Evolutionary conservation across 2,797 vertebrate genomes (phyloP).

Genomic region (Labeo calbasu): DNA sequence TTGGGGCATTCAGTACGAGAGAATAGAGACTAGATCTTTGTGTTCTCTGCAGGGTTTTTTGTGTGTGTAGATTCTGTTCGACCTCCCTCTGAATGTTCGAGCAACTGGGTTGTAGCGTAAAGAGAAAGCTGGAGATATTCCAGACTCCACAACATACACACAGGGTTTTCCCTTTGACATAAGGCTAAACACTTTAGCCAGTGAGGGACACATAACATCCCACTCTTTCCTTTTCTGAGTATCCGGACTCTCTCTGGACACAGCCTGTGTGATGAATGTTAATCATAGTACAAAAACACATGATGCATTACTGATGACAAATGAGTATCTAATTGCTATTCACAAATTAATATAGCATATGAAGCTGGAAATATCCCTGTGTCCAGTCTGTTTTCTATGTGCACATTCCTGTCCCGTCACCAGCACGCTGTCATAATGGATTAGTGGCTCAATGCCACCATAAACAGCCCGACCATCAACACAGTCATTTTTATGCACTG

Average conservation of each 20-base stretch:
- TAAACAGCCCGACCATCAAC: slow-evolving; percentile 32
- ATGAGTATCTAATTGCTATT: not conserved
- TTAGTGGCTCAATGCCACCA: slow-evolving; percentile 30
- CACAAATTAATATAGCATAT: slow-evolving; percentile 6
- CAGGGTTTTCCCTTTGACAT: slow-evolving; percentile 20
- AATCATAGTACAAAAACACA: not conserved
- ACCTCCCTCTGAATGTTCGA: slow-evolving; percentile 18
- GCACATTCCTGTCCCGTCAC: slow-evolving; percentile 20
- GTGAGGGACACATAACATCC: slow-evolving; percentile 3
- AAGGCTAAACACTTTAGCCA: slow-evolving; percentile 27
- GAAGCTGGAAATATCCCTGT: slow-evolving; percentile 26
- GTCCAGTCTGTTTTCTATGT: slow-evolving; percentile 1
- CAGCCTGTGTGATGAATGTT: slow-evolving; percentile 12
- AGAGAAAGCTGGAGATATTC: slow-evolving; percentile 52
- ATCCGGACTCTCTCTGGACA: not conserved
- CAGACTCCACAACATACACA: slow-evolving; percentile 41
- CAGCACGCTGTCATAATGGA: slow-evolving; percentile 27
- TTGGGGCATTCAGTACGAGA: slow-evolving; percentile 14
- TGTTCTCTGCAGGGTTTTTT: slow-evolving; percentile 14
- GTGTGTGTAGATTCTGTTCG: slow-evolving; percentile 27
- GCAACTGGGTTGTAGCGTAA: slow-evolving; percentile 41
- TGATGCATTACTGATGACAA: not conserved
- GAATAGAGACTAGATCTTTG: slow-evolving; percentile 26
- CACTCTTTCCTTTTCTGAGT: slow-evolving; percentile 14
- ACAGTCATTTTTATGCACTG: slow-evolving; percentile 35